Percentiles rank a stretch among this genome's conserved stretches.
Conservation (phyloP, 2,888 invertebrate species). For the Rugalucina vietnamica region DNA sequence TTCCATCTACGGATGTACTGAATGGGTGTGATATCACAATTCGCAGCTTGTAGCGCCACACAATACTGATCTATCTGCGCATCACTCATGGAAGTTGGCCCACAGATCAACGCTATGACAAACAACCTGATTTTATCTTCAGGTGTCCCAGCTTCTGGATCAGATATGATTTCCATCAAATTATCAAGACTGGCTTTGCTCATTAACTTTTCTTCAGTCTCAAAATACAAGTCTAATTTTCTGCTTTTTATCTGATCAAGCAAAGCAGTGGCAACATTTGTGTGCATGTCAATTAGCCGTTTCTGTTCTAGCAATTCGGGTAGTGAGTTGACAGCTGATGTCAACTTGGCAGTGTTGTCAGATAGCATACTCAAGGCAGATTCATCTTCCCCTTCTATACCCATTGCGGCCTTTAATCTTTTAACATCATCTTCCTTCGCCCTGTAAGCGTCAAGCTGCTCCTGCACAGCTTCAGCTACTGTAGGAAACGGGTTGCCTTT, state of each 20-base stretch:
- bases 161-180: slow-evolving; percentile 93
- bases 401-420: slow-evolving; percentile 96
- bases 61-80: slow-evolving; percentile 93
- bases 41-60: slow-evolving; percentile 90
- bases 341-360: slow-evolving; percentile 88
- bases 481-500: slow-evolving; percentile 90
- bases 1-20: slow-evolving; percentile 97
- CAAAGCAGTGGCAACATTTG: slow-evolving; percentile 94
- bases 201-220: slow-evolving; percentile 99
- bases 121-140: slow-evolving; percentile 97
- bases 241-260: slow-evolving; percentile 88
- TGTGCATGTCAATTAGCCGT: slow-evolving; percentile 98
- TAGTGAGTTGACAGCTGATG: slow-evolving; percentile 95
- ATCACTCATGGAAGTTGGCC: slow-evolving; percentile 89
- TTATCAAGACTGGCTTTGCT: slow-evolving; percentile 88
- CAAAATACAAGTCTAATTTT: slow-evolving; percentile 97
- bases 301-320: slow-evolving; percentile 99
- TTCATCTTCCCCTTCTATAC: slow-evolving; percentile 94
- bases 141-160: slow-evolving; percentile 93
- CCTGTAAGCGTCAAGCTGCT: slow-evolving; percentile 97
- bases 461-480: slow-evolving; percentile 99
- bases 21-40: slow-evolving; percentile 93
- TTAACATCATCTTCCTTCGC: slow-evolving; percentile 98
- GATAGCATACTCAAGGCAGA: slow-evolving; percentile 90
- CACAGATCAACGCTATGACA: slow-evolving; percentile 94